These are phyloP conservation scores for Molossus alvarezi DNA, from an alignment of 2,797 vertebrate genomes.

Conservation along the genomic window DNA sequence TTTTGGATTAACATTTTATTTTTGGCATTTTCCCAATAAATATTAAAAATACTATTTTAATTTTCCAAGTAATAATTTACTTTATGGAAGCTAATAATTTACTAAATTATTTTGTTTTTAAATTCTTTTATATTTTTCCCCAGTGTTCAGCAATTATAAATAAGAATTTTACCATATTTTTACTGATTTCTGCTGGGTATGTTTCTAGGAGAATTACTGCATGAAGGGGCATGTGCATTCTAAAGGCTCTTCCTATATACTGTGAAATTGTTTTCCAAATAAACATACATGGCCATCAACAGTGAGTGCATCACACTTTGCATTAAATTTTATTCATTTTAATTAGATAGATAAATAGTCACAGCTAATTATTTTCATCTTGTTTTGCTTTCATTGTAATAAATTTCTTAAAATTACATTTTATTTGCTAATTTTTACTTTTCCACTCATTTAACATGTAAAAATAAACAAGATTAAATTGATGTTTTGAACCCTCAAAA, in stretches of 20 bases:
- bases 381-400: conserved; percentile 26
- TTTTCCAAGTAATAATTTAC: neutral
- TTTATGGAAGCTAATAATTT: neutral
- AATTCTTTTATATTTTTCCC: neutral
- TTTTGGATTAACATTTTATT: conserved; percentile 41
- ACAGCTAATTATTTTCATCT: conserved; percentile 14
- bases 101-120: conserved; percentile 7
- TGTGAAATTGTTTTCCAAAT: neutral
- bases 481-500: neutral
- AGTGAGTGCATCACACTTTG: neutral
- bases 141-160: neutral
- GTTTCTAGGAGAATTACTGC: neutral
- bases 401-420: conserved; percentile 9
- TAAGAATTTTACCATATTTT: neutral
- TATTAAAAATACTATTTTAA: conserved; percentile 43
- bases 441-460: neutral
- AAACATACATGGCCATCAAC: rapidly evolving
- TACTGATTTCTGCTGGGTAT: neutral
- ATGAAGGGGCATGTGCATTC: neutral
- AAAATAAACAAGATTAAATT: conserved; percentile 29
- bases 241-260: neutral
- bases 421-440: neutral
- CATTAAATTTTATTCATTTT: neutral
- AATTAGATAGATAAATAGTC: neutral
- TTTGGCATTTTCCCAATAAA: neutral